phyloP scores from a whole-genome alignment of 2,797 vertebrate genomes.

The Lagorchestes hirsutus region DNA sequence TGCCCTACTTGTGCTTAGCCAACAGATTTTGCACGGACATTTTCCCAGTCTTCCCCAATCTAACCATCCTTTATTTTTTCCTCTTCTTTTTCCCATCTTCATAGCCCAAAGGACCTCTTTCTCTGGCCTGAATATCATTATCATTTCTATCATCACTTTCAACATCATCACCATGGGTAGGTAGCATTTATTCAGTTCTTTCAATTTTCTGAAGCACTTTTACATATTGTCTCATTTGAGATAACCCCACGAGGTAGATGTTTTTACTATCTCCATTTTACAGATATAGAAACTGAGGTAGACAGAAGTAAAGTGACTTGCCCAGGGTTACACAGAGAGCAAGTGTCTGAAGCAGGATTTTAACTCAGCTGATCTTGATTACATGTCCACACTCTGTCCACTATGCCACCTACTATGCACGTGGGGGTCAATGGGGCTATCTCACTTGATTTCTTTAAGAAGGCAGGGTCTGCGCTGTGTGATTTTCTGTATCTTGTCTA shows the following conservation, averaged over 20 bases:
- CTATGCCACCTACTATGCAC: neutral
- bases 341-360: neutral
- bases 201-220: neutral
- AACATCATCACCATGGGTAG: neutral
- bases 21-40: neutral
- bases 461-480: neutral
- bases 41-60: neutral
- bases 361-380: neutral
- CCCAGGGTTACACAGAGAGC: neutral
- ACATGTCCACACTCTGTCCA: neutral
- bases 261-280: neutral
- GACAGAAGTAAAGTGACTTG: neutral
- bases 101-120: accelerated
- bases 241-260: neutral
- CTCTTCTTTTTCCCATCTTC: neutral
- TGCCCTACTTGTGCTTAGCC: neutral
- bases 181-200: neutral
- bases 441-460: neutral
- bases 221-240: neutral
- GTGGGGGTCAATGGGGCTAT: neutral
- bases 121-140: neutral
- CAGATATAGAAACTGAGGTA: neutral
- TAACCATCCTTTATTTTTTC: neutral
- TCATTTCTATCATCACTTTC: neutral
- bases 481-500: neutral